Percentiles rank a stretch among this genome's conserved stretches.
phyloP scores from a whole-genome alignment of 1,140 invertebrate genomes.

The Sinonovacula constricta region DNA sequence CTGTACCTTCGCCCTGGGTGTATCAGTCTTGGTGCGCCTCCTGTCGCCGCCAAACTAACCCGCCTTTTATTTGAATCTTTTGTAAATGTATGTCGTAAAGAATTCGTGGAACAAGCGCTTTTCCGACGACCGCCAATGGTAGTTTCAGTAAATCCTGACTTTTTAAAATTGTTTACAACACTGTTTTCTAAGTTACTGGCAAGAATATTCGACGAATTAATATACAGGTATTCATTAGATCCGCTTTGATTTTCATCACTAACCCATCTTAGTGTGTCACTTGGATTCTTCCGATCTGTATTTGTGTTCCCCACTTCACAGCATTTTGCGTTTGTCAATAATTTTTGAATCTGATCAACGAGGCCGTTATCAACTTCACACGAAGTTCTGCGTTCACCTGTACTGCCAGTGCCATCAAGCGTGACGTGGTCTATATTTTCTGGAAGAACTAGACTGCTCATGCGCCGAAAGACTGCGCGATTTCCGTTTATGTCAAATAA shows the following conservation, averaged over 20 bases:
- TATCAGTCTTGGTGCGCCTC: not conserved
- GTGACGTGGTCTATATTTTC: not conserved
- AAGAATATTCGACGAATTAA: no score
- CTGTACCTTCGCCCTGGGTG: not conserved
- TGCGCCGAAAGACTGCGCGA: not conserved
- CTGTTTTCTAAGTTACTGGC: no score
- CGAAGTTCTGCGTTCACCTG: not conserved
- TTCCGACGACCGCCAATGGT: no score
- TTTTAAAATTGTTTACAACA: no score
- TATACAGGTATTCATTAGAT: no score
- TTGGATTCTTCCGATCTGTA: not conserved
- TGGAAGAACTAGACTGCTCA: not conserved
- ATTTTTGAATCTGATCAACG: not conserved
- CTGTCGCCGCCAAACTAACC: not conserved
- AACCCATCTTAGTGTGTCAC: not conserved
- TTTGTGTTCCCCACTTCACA: constrained; percentile 5
- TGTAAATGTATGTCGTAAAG: no score
- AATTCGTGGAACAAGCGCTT: no score
- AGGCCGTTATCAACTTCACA: not conserved
- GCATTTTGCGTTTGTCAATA: constrained; percentile 30
- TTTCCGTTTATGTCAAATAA: not conserved
- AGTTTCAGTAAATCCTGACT: no score
- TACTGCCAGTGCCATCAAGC: not conserved
- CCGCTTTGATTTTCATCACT: no score
- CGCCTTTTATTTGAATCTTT: not conserved